Conservation (phyloP, 92 coral and sea anemone genomes). For the Siderastrea radians region DNA sequence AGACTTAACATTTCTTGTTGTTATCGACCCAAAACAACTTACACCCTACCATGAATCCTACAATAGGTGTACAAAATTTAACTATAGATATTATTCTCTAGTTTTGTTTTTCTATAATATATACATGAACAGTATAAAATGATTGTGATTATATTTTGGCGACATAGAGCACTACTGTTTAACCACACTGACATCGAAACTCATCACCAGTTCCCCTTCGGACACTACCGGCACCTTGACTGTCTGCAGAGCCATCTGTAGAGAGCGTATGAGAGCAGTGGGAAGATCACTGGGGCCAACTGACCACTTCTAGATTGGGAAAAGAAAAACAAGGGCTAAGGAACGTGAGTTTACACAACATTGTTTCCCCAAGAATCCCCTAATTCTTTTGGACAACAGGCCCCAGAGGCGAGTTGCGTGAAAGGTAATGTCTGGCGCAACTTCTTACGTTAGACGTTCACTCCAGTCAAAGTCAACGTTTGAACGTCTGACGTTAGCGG, state of each 20-base stretch:
- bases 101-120: background rate
- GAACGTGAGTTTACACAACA: background rate
- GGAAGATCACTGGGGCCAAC: conserved; percentile 93
- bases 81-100: background rate
- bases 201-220: conserved; percentile 80
- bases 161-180: conserved; percentile 3
- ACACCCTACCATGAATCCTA: too few species aligned
- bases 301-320: conserved; percentile 84
- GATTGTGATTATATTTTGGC: background rate
- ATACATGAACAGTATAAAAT: background rate
- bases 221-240: conserved; percentile 79
- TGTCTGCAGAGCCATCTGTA: conserved; percentile 89
- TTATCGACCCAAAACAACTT: too few species aligned
- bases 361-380: background rate
- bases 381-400: too few species aligned
- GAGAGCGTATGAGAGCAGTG: conserved; percentile 86
- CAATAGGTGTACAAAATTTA: too few species aligned
- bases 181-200: conserved; percentile 75
- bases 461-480: too few species aligned
- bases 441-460: too few species aligned
- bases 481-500: too few species aligned
- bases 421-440: too few species aligned
- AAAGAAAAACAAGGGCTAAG: background rate
- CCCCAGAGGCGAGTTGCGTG: too few species aligned
- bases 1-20: too few species aligned